Percentiles rank a stretch among this genome's conserved stretches.
Conservation (phyloP, 1,140 invertebrate genomes). For the Drosophila orosa region DNA sequence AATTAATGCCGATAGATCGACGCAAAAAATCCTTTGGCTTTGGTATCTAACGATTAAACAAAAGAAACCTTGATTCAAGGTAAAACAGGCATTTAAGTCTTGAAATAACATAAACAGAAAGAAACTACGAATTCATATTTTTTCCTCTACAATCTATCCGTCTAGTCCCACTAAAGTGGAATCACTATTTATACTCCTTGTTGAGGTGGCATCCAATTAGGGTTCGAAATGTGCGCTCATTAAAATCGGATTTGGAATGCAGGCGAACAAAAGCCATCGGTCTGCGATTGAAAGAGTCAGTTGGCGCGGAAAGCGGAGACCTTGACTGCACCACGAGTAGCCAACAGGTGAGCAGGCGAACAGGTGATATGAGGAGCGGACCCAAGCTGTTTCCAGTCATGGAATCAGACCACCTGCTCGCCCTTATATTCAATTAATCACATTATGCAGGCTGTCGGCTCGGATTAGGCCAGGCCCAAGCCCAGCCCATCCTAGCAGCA, state of each 20-base stretch:
- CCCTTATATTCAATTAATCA: slow-evolving; percentile 55
- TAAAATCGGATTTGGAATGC: slow-evolving; percentile 44
- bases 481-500: slow-evolving; percentile 1
- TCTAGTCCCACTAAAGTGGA: background rate
- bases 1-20: slow-evolving; percentile 1
- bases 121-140: background rate
- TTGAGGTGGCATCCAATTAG: slow-evolving; percentile 24
- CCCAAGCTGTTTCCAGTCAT: slow-evolving; percentile 16
- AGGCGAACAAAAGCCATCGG: slow-evolving; percentile 20
- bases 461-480: slow-evolving; percentile 16
- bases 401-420: background rate
- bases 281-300: slow-evolving; percentile 13
- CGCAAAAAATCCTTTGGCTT: background rate
- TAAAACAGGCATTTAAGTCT: background rate
- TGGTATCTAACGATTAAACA: background rate
- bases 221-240: slow-evolving; percentile 25
- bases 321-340: slow-evolving; percentile 11
- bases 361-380: background rate
- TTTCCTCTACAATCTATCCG: background rate
- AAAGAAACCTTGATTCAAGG: background rate
- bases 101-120: background rate
- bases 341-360: background rate
- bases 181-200: background rate
- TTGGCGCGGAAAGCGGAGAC: slow-evolving; percentile 10
- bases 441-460: slow-evolving; percentile 56